Conservation (phyloP, 2,113 vertebrate species). For the Caracal caracal region DNA sequence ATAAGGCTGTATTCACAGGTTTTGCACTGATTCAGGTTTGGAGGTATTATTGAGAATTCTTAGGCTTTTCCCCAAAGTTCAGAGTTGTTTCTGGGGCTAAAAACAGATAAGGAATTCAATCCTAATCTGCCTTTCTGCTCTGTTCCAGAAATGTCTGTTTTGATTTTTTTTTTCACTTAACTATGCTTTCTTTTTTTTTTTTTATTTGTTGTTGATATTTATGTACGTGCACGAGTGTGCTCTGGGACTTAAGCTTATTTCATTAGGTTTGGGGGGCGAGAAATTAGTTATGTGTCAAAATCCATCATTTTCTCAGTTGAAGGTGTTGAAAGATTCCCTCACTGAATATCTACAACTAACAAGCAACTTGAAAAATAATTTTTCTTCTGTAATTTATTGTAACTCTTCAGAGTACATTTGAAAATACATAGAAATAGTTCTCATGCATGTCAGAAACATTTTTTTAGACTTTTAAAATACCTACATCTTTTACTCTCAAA, state of each 20-base stretch:
- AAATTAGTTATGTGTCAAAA: background rate
- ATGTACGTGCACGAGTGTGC: background rate
- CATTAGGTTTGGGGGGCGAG: background rate
- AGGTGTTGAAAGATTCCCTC: background rate
- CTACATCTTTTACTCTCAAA: background rate
- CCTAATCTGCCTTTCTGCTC: background rate
- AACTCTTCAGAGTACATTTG: background rate
- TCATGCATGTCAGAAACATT: background rate
- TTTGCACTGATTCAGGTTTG: background rate
- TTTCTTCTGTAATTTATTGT: background rate
- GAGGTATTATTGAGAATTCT: background rate
- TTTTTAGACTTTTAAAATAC: background rate
- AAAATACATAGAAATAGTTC: background rate
- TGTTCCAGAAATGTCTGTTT: background rate
- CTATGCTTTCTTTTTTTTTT: background rate
- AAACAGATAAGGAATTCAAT: background rate
- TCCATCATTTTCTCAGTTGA: background rate
- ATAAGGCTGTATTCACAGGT: rapidly evolving
- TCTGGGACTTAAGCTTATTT: background rate
- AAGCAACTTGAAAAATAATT: background rate
- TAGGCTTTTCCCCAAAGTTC: background rate
- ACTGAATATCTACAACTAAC: background rate
- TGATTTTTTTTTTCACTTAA: background rate
- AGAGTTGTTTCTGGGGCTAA: background rate
- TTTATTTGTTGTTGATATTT: background rate